A percentile compares a stretch with the other conserved stretches of the same genome.
Conservation (phyloP, 2,797 vertebrate genomes). For the Phoebastria nigripes region DNA sequence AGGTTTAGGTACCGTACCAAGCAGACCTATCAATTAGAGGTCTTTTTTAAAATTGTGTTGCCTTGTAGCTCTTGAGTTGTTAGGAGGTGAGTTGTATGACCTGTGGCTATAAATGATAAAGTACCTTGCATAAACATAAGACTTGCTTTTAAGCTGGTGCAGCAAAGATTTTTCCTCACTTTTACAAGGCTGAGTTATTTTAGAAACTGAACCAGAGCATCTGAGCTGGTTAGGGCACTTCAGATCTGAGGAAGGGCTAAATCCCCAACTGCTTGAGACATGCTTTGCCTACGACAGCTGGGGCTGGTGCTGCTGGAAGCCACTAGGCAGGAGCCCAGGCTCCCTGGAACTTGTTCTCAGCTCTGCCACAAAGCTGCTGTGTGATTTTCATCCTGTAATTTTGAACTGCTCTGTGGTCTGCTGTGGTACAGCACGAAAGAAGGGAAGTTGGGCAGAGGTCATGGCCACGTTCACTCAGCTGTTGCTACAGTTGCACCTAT, state of each 20-base stretch:
- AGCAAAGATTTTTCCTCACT: neutral
- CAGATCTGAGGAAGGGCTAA: neutral
- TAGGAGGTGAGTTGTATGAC: neutral
- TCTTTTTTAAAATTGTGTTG: constrained; percentile 7
- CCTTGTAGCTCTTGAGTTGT: constrained; percentile 12
- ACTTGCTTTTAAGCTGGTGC: neutral
- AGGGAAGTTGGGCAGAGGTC: neutral
- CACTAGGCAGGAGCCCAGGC: neutral
- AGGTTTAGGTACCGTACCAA: neutral
- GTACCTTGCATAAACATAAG: neutral
- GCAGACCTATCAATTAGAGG: neutral
- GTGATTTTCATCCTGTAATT: neutral
- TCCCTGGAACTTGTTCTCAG: neutral
- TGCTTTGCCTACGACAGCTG: neutral
- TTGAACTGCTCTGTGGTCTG: neutral
- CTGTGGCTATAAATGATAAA: neutral
- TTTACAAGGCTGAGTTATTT: neutral
- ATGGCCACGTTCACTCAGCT: fast-evolving
- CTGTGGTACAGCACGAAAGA: neutral
- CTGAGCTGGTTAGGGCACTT: neutral
- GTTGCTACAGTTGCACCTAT: neutral
- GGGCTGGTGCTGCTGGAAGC: neutral
- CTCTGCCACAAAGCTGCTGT: neutral
- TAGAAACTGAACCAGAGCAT: neutral
- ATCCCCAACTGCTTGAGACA: neutral